A percentile compares a stretch with the other conserved stretches of the same genome.
Conservation (phyloP, 2,888 invertebrate species). For the Apeira syringaria region DNA sequence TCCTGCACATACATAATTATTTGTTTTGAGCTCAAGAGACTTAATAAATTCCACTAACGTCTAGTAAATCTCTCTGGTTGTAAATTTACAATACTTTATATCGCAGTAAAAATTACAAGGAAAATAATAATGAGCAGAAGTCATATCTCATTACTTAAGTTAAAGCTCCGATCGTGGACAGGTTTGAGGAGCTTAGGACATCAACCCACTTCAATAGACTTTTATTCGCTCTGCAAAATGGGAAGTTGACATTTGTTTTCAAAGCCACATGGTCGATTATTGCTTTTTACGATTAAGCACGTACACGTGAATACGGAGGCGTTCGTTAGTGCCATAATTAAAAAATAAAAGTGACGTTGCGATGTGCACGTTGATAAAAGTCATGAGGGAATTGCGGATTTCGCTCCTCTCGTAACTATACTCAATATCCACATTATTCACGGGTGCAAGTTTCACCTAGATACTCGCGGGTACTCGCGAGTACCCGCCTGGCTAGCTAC, state of each 20-base stretch:
- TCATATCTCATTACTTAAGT: constrained; percentile 67
- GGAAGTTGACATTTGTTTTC: neutral
- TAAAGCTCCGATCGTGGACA: constrained; percentile 24
- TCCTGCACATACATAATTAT: constrained; percentile 14
- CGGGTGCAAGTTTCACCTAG: no score
- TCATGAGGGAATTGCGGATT: no score
- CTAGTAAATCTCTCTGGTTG: constrained; percentile 61
- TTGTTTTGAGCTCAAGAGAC: constrained; percentile 16
- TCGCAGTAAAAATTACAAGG: constrained; percentile 61
- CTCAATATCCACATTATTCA: no score
- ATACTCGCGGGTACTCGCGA: no score
- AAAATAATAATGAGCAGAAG: constrained; percentile 69
- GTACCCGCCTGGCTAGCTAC: no score
- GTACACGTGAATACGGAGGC: constrained; percentile 14
- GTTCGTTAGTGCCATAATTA: constrained; percentile 29
- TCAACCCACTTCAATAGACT: neutral
- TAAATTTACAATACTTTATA: constrained; percentile 61
- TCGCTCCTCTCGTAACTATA: no score
- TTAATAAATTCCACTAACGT: constrained; percentile 44
- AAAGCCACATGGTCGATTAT: neutral
- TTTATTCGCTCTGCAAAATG: neutral
- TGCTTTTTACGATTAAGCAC: constrained; percentile 6
- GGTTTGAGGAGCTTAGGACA: constrained; percentile 22
- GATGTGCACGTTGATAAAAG: no score
- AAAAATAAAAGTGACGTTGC: constrained; percentile 32